A percentile compares a stretch with the other conserved stretches of the same genome.
phyloP scores from a whole-genome alignment of 2,888 invertebrate genomes.

The Sussaba pulchella region DNA sequence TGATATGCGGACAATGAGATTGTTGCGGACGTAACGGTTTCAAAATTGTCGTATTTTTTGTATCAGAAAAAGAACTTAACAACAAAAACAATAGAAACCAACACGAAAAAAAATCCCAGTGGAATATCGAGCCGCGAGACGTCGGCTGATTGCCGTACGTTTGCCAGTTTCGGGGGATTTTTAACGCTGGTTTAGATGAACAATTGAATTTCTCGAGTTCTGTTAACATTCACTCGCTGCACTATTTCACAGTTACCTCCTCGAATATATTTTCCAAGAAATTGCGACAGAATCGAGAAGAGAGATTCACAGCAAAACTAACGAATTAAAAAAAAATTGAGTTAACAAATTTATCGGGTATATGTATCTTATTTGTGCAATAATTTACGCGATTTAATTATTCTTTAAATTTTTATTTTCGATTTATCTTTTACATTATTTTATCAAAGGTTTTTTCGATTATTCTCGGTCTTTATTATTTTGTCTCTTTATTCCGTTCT shows the following conservation, averaged over 20 bases:
- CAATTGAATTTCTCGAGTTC: neutral
- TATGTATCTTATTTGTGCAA: conserved; percentile 20
- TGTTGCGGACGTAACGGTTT: conserved; percentile 46
- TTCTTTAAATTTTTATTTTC: too few relatives aligned
- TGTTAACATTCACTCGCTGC: neutral
- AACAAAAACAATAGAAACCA: conserved; percentile 12
- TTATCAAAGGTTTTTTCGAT: too few relatives aligned
- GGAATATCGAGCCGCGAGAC: conserved; percentile 35
- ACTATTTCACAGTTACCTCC: too few relatives aligned
- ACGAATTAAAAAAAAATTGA: neutral
- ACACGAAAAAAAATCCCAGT: conserved; percentile 22
- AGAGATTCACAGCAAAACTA: neutral
- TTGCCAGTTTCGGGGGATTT: neutral
- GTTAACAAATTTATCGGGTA: conserved; percentile 2
- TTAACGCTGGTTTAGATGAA: neutral
- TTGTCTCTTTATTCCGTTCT: too few relatives aligned
- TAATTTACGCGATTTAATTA: neutral
- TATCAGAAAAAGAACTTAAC: conserved; percentile 12
- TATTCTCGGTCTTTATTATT: too few relatives aligned
- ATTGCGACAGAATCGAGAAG: conserved; percentile 13
- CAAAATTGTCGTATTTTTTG: conserved; percentile 56
- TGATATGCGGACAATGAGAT: conserved; percentile 48
- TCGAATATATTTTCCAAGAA: too few relatives aligned
- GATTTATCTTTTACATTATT: too few relatives aligned
- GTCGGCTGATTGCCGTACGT: neutral